These are phyloP conservation scores for Caerostris extrusa DNA, from an alignment of 1,140 invertebrate genomes.

Conservation along the genomic window DNA sequence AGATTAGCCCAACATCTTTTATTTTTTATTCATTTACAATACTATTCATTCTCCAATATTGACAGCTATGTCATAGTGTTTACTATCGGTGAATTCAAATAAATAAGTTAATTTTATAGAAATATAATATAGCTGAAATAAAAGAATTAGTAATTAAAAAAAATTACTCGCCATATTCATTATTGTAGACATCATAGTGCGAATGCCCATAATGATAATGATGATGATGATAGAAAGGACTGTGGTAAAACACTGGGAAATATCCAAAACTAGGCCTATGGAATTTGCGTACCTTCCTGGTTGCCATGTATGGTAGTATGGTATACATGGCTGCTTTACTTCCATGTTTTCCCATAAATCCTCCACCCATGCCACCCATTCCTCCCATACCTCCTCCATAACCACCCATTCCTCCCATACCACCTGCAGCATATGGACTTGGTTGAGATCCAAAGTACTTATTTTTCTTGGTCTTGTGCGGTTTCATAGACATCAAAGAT, in stretches of 20 bases:
- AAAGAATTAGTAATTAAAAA: not conserved
- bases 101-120: not conserved
- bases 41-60: too few species aligned
- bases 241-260: not conserved
- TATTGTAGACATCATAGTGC: slow-evolving; percentile 66
- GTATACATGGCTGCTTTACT: slow-evolving; percentile 59
- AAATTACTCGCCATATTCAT: slow-evolving; percentile 50
- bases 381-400: not conserved
- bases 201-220: slow-evolving; percentile 1
- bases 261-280: slow-evolving; percentile 47
- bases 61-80: too few species aligned
- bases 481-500: slow-evolving; percentile 40
- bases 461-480: slow-evolving; percentile 2
- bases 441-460: slow-evolving; percentile 69
- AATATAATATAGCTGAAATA: not conserved
- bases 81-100: not conserved
- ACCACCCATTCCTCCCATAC: slow-evolving; percentile 34
- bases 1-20: too few species aligned
- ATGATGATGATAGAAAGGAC: slow-evolving; percentile 44
- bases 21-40: too few species aligned
- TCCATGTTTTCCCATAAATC: slow-evolving; percentile 22
- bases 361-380: not conserved
- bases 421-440: slow-evolving; percentile 55
- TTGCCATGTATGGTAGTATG: slow-evolving; percentile 64
- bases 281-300: not conserved